These are phyloP conservation scores for Stratiolaelaps scimitus DNA, from an alignment of 1,140 invertebrate species.

Conservation along the genomic window DNA sequence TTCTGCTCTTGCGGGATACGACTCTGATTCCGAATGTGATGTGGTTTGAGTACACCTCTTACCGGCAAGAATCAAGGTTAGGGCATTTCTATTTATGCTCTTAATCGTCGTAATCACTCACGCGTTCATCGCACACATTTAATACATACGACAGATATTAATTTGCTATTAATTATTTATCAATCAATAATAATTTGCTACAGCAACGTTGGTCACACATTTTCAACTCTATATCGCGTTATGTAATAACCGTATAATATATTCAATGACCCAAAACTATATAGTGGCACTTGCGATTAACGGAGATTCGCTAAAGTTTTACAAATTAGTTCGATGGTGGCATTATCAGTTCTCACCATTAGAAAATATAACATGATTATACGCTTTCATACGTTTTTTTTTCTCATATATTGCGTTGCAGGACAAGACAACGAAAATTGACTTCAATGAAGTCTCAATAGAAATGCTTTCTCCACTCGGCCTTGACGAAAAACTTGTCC, in stretches of 20 bases:
- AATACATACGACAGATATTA: too few species aligned
- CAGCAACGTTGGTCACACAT: too few species aligned
- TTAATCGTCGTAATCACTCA: too few species aligned
- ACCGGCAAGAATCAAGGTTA: conserved; percentile 59
- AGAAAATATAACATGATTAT: background rate
- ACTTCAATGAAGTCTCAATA: conserved; percentile 76
- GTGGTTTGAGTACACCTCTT: conserved; percentile 88
- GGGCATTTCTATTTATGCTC: too few species aligned
- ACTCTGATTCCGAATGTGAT: conserved; percentile 82
- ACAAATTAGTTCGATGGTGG: background rate
- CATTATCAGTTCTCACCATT: background rate
- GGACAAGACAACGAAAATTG: conserved; percentile 63
- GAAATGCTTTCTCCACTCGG: conserved; percentile 40
- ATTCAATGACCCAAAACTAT: too few species aligned
- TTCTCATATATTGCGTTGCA: conserved; percentile 35
- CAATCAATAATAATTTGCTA: too few species aligned
- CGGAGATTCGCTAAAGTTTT: conserved; percentile 30
- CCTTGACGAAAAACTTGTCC: too few species aligned
- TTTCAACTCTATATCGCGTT: too few species aligned
- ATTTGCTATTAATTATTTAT: too few species aligned
- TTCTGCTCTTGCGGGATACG: conserved; percentile 70
- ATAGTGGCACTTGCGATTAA: background rate
- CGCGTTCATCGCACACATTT: too few species aligned
- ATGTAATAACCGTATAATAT: too few species aligned
- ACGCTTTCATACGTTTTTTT: conserved; percentile 13